Evolutionary conservation across 1,140 invertebrate genomes (phyloP).

Genomic region (Cyclargus thomasi): DNA sequence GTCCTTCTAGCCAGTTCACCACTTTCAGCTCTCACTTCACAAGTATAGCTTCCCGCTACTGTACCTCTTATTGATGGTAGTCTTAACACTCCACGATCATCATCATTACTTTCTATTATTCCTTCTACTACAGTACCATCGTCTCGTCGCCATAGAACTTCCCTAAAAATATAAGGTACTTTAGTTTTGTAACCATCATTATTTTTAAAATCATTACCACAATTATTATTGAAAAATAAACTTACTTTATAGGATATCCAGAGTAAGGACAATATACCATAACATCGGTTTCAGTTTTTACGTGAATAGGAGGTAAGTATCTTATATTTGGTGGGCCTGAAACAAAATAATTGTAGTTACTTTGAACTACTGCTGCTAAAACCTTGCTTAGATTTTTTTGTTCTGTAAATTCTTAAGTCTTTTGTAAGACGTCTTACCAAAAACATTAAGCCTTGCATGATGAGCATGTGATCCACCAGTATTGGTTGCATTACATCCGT

Average conservation of each 20-base stretch:
- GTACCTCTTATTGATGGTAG: constrained; percentile 49
- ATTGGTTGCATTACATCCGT: constrained; percentile 65
- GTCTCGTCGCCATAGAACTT: constrained; percentile 61
- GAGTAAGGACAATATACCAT: constrained; percentile 89
- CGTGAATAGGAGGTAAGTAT: constrained; percentile 85
- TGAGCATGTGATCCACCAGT: constrained; percentile 60
- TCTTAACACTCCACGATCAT: constrained; percentile 55
- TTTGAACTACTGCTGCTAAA: too few relatives aligned
- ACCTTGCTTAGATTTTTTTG: too few relatives aligned
- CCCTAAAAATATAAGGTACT: constrained; percentile 40
- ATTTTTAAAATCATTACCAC: background rate
- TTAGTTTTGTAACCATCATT: background rate
- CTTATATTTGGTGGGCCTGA: constrained; percentile 88
- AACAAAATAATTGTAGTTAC: too few relatives aligned
- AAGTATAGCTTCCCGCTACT: constrained; percentile 56
- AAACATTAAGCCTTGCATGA: constrained; percentile 62
- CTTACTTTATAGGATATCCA: constrained; percentile 85
- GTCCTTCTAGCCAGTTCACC: constrained; percentile 62
- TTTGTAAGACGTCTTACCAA: constrained; percentile 38
- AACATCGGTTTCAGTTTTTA: constrained; percentile 85
- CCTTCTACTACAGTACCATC: constrained; percentile 55
- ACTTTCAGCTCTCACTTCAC: constrained; percentile 63
- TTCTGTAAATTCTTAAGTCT: background rate
- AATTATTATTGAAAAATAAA: constrained; percentile 17
- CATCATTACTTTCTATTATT: constrained; percentile 44